Evolutionary conservation across 92 coral and sea anemone species (phyloP), one percentile per base, ranked within the genome.

Genomic region (Phymanthus crucifer): DNA sequence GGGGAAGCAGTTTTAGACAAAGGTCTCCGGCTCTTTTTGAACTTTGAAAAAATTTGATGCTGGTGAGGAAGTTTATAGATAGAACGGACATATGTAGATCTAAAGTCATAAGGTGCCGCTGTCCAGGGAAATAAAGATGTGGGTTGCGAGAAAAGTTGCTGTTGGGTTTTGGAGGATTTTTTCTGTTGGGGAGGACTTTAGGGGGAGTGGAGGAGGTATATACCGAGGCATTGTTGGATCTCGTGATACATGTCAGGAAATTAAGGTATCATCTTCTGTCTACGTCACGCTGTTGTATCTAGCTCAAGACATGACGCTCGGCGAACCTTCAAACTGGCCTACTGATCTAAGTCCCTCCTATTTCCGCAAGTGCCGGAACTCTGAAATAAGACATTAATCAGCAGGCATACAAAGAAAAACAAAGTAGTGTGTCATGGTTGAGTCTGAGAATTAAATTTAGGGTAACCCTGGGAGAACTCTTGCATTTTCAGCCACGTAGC

Each of bases 311-410:
- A 58, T 27, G 71, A n/a, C 68, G 40, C 48, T 77, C 69, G 81
- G 81, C 34, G 72, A 35, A 38, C 81, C 65, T 77, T 77, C 72
- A 77, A 77, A 70, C 68, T 33, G 4, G 52, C 70, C 70, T 66
- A 76, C 71, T 76, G 80, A 50, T 76, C 81, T 37, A 32, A 79
- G 83, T 26, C 35, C 86, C 86, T 64, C 86, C 86, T 70, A 82
- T 43, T 82, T 82, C 86, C 86, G 86, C 74, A 38, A 33, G 40
- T 32, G 45, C 70, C 74, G 78, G 79, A 82, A 82, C 40, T 61
- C 77, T 54, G 68, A 50, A 68, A 70, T 52, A 48, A 43, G 65
- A 32, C 47, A 31, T 33, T 77, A 71, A 80, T 71, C 78, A 80
- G 84, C 84, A 80, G 54, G 84, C 84, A 77, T 52, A 37, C 69